Evolutionary conservation across 2,113 vertebrate species (phyloP).

Genomic region (Gallinago jamesoni): DNA sequence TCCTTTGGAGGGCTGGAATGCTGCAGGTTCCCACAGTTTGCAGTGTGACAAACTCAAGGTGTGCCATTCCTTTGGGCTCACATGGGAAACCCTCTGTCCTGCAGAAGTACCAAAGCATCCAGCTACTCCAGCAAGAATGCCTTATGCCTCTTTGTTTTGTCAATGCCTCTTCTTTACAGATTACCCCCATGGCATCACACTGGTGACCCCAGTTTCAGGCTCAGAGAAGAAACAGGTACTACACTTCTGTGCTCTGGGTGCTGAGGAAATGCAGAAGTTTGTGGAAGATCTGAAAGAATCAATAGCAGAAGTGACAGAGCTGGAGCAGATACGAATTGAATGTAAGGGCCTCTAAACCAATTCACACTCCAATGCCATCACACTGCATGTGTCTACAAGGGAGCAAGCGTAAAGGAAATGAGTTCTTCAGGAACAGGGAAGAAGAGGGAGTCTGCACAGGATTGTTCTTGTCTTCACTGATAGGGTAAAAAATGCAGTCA

Average conservation of each 20-base stretch:
- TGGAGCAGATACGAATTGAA: constrained; percentile 98
- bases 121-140: not conserved
- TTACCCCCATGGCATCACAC: constrained; percentile 96
- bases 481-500: not conserved
- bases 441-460: not conserved
- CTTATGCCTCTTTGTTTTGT: not conserved
- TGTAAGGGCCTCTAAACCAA: constrained; percentile 79
- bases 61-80: not conserved
- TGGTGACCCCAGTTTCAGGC: constrained; percentile 91
- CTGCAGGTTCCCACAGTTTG: not conserved
- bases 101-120: not conserved
- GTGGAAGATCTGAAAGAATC: constrained; percentile 97
- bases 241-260: constrained; percentile 94
- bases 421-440: not conserved
- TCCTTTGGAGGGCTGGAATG: not conserved
- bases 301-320: constrained; percentile 95
- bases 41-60: not conserved
- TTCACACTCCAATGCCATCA: not conserved
- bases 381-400: not conserved
- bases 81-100: not conserved
- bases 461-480: not conserved
- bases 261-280: constrained; percentile 96
- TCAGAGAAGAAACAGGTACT: constrained; percentile 97
- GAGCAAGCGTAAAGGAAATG: not conserved
- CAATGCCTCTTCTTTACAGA: constrained; percentile 75